Evolutionary conservation across 2,888 invertebrate species (phyloP), one percentile per base, ranked within the genome.

Genomic region (Automeris io): DNA sequence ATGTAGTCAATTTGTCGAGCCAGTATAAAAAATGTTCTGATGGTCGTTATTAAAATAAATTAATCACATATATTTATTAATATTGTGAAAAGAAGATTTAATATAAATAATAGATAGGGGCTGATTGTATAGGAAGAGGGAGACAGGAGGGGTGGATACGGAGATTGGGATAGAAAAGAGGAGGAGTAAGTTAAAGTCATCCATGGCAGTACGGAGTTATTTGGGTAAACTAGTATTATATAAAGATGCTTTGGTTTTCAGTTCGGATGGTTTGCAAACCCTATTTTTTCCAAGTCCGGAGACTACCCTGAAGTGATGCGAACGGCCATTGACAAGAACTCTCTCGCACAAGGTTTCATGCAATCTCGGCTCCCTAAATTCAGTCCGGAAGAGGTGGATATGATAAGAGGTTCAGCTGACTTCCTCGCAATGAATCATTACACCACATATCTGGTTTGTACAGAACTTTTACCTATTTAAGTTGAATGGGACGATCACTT

Each of bases 381-480:
- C 56, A 90, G 90, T 0, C 25, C 57, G 0, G 79, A 89, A 13
- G 92, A 93, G 76, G 78, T 92, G 5, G 61, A 73, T 6, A 74
- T 80, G 37, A 88, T 94, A 13, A 74, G 69, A 22, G 90, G 88
- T 0, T 90, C 92, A 0, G 83, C 87, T 1, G 94, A 95, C 61
- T 93, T 92, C 70, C 80, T 94, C 35, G 94, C 93, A 0, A 62
- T 94, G 11, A 94, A 95, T 61, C 89, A 91, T 41, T 95, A 95
- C 61, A 91, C 92, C 0, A 86, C 90, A 0, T 79, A 76, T 45
- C 50, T 90, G 53, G 82, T 74, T 2, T 69, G 70, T 1, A 72
- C 3, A 23, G 16, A 6, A 18, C 5, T 5, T 22, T 22, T 22
- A 22, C 22, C 8, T 6, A 8, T 6, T 5, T 6, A 22, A 22